phyloP scores from a whole-genome alignment of 2,888 invertebrate genomes.

The Volucella bombylans region DNA sequence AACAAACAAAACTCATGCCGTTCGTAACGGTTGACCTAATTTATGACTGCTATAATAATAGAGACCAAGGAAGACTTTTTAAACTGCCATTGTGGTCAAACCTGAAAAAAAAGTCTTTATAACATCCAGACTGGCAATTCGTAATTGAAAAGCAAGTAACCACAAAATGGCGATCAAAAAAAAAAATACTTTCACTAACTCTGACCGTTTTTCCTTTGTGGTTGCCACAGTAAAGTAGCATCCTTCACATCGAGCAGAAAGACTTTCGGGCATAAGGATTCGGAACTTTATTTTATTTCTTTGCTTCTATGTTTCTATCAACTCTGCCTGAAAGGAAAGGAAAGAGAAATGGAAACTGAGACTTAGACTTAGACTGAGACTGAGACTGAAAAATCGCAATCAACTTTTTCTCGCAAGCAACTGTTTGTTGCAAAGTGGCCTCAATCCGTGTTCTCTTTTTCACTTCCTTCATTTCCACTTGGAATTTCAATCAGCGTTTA shows the following conservation, averaged over 20 bases:
- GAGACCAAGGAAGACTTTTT: too few species aligned
- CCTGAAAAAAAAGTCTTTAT: too few species aligned
- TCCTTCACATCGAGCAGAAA: slow-evolving; percentile 65
- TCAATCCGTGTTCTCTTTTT: slow-evolving; percentile 37
- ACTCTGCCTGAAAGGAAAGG: background rate
- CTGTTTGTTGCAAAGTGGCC: slow-evolving; percentile 57
- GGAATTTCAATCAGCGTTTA: slow-evolving; percentile 50
- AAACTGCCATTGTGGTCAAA: too few species aligned
- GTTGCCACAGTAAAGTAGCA: too few species aligned
- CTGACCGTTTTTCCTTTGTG: slow-evolving; percentile 57
- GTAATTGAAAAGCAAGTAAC: background rate
- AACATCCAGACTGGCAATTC: too few species aligned
- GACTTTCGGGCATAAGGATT: slow-evolving; percentile 8
- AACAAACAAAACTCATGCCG: too few species aligned
- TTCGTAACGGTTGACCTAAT: too few species aligned
- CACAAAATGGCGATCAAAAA: background rate
- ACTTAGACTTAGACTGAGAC: too few species aligned
- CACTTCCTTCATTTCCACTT: slow-evolving; percentile 16
- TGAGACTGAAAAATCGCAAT: slow-evolving; percentile 54
- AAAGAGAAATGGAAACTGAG: background rate
- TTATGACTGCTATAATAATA: too few species aligned
- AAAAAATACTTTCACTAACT: slow-evolving; percentile 68
- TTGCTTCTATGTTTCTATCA: slow-evolving; percentile 17
- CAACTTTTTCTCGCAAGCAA: slow-evolving; percentile 65
- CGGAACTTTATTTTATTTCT: too few species aligned